These are phyloP conservation scores for Pipistrellus pipistrellus DNA, from an alignment of 2,797 vertebrate species.

Conservation along the genomic window DNA sequence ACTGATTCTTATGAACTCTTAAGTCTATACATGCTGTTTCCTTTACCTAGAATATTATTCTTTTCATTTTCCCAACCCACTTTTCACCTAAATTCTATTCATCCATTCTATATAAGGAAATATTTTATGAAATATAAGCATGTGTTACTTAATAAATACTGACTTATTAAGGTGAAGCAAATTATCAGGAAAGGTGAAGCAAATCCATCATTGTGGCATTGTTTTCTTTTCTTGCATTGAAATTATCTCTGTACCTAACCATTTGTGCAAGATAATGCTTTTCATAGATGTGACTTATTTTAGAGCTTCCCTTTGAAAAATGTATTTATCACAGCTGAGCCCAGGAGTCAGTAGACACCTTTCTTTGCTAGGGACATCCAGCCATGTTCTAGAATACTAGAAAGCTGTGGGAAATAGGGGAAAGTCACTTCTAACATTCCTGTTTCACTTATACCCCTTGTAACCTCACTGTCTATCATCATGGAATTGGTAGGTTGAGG, in stretches of 20 bases:
- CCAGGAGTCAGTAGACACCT: not conserved
- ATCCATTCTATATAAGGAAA: not conserved
- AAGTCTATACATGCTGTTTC: not conserved
- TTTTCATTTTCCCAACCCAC: not conserved
- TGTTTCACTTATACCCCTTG: not conserved
- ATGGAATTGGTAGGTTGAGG: not conserved
- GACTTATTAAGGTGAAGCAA: not conserved
- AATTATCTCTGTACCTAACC: not conserved
- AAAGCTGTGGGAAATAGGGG: not conserved
- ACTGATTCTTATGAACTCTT: not conserved
- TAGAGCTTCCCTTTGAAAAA: not conserved
- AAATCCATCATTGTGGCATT: not conserved
- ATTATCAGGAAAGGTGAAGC: conserved; percentile 26
- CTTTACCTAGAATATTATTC: not conserved
- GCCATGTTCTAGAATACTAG: not conserved
- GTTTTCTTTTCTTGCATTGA: conserved; percentile 1
- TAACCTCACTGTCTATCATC: not conserved
- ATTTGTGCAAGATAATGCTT: not conserved
- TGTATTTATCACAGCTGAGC: not conserved
- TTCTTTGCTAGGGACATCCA: not conserved
- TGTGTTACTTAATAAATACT: not conserved
- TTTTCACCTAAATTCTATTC: conserved; percentile 24
- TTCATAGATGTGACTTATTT: conserved; percentile 11
- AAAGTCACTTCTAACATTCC: not conserved
- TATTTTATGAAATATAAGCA: conserved; percentile 3